A percentile compares a stretch with the other conserved stretches of the same genome.
phyloP scores from a whole-genome alignment of 2,113 vertebrate genomes.

The Lethenteron camtschaticum region DNA sequence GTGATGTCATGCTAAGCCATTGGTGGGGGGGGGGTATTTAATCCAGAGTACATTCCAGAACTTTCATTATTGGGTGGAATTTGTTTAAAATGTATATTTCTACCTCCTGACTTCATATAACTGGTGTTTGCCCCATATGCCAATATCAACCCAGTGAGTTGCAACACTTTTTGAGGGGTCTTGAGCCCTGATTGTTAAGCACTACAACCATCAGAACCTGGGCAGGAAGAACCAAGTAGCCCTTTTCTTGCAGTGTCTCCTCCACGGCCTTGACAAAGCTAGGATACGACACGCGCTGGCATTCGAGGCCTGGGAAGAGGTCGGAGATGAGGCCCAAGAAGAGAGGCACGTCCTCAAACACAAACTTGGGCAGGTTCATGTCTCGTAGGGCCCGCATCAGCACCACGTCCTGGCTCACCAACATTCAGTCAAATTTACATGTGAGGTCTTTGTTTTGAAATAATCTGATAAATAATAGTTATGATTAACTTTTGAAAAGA shows the following conservation, averaged over 20 bases:
- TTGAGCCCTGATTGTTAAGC: too few relatives aligned
- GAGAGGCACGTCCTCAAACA: constrained; percentile 82
- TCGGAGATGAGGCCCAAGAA: constrained; percentile 81
- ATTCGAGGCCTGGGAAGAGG: constrained; percentile 73
- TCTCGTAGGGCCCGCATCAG: constrained; percentile 81
- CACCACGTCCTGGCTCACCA: constrained; percentile 48
- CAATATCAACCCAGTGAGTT: too few relatives aligned
- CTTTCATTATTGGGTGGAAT: too few relatives aligned
- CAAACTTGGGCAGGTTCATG: constrained; percentile 91
- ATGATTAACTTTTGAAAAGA: neutral
- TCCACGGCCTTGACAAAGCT: constrained; percentile 66
- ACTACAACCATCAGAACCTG: constrained; percentile 30
- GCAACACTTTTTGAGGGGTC: too few relatives aligned
- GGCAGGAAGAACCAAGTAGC: constrained; percentile 35
- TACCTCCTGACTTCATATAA: too few relatives aligned
- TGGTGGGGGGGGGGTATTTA: too few relatives aligned
- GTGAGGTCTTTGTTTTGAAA: neutral
- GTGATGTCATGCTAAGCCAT: too few relatives aligned
- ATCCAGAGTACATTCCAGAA: too few relatives aligned
- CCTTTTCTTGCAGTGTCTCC: constrained; percentile 32
- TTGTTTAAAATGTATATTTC: too few relatives aligned
- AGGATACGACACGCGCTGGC: constrained; percentile 66
- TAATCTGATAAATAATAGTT: neutral
- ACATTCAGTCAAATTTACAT: neutral
- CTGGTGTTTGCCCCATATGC: too few relatives aligned